phyloP scores from a whole-genome alignment of 2,888 invertebrate species.

The Ectobius pallidus region DNA sequence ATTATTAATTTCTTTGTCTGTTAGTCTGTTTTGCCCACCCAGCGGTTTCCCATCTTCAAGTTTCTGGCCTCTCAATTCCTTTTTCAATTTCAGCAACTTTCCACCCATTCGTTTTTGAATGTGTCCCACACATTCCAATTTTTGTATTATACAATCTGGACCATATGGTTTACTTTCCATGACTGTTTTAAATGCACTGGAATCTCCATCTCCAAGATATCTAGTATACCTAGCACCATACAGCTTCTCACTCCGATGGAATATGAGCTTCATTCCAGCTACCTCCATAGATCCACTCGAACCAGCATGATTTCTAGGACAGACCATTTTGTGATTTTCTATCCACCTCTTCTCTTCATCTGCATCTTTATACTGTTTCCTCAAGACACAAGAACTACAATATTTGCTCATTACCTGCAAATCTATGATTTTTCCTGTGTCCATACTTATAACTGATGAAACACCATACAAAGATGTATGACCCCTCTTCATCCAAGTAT shows the following conservation, averaged over 20 bases:
- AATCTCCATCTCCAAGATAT: neutral
- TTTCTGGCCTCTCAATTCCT: neutral
- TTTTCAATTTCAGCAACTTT: too few species aligned
- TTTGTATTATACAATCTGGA: neutral
- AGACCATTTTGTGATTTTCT: neutral
- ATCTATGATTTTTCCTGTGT: conserved; percentile 7
- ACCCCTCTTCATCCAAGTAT: too few species aligned
- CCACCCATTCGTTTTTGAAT: too few species aligned
- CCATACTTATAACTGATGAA: too few species aligned
- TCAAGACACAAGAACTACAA: neutral
- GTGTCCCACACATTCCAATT: neutral
- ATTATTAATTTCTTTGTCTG: too few species aligned
- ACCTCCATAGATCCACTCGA: neutral
- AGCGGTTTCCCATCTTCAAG: neutral
- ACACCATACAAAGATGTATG: too few species aligned
- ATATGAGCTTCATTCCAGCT: neutral
- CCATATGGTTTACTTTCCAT: neutral
- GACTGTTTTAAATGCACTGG: too few species aligned
- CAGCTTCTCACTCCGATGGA: neutral
- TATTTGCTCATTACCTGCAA: conserved; percentile 2
- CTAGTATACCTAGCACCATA: neutral
- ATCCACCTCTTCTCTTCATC: neutral
- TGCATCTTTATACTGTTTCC: neutral
- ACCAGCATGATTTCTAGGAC: neutral
- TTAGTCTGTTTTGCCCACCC: too few species aligned